A percentile compares a stretch with the other conserved stretches of the same genome.
phyloP scores from a whole-genome alignment of 1,140 invertebrate species.

The silkworm (Bombyx mori) region ASM3026992v2 NC_085134.1:9288501-9289000 shows the following conservation, averaged over 20 bases:
- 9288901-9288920: too few species aligned
- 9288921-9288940: too few species aligned
- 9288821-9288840: too few species aligned
- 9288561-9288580: slow-evolving; percentile 1
- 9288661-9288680: slow-evolving; percentile 52
- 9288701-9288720: slow-evolving; percentile 48
- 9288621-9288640: background rate
- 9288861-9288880: too few species aligned
- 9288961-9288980: too few species aligned
- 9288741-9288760: slow-evolving; percentile 46
- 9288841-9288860: too few species aligned
- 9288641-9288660: slow-evolving; percentile 21
- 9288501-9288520: slow-evolving; percentile 8
- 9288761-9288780: slow-evolving; percentile 54
- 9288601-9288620: background rate
- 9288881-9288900: too few species aligned
- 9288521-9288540: slow-evolving; percentile 8
- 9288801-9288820: background rate
- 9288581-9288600: background rate
- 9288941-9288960: too few species aligned
- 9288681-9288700: slow-evolving; percentile 55
- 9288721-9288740: slow-evolving; percentile 51
- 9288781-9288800: background rate
- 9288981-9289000: too few species aligned
- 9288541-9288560: slow-evolving; percentile 10